Conservation (phyloP, 2,113 vertebrate genomes). For the Tenebrosternarchus preto region DNA sequence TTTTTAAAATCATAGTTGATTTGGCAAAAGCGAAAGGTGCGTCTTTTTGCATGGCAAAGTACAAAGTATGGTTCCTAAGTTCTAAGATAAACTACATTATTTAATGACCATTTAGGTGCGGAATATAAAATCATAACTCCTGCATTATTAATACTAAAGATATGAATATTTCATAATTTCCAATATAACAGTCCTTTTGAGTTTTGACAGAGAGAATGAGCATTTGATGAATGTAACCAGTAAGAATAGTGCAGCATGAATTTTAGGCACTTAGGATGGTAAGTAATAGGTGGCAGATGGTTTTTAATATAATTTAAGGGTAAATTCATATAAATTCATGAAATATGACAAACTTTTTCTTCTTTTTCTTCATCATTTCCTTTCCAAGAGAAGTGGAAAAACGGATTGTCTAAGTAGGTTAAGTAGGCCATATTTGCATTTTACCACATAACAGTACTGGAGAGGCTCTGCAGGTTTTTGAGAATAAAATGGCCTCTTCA, state of each 20-base stretch:
- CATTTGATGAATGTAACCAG: conserved; percentile 4
- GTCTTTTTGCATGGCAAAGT: neutral
- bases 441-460: neutral
- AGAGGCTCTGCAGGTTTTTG: neutral
- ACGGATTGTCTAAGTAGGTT: conserved; percentile 3
- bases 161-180: conserved; percentile 52
- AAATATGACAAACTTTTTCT: neutral
- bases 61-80: conserved; percentile 15
- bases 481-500: neutral
- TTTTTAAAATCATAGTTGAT: neutral
- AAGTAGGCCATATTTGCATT: conserved; percentile 19
- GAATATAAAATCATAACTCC: conserved; percentile 42
- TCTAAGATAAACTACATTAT: conserved; percentile 46
- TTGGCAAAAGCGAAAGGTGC: neutral
- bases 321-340: neutral
- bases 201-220: conserved; percentile 42
- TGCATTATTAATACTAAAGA: conserved; percentile 49
- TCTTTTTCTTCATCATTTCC: neutral
- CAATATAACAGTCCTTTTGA: conserved; percentile 40
- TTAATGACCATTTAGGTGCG: conserved; percentile 48
- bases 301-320: neutral
- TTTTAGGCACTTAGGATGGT: conserved; percentile 8
- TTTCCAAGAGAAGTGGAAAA: conserved; percentile 30
- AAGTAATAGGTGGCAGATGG: conserved; percentile 4
- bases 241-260: conserved; percentile 13